Base-by-base conservation (phyloP, 2,888 invertebrate species). In the Agrilus cyanescens region DNA sequence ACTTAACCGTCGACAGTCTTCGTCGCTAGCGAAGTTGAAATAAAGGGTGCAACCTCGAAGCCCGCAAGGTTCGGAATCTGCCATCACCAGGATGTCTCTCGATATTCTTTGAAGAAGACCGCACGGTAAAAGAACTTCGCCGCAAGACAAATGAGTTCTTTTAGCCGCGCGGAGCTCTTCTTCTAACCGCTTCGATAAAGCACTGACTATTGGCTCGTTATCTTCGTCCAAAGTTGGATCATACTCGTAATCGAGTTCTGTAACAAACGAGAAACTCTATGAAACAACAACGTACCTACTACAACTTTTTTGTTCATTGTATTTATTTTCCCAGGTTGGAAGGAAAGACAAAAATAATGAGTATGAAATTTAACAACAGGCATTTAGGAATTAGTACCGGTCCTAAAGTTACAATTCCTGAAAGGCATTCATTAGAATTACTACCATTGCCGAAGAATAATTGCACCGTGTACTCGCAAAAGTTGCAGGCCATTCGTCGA, bases 11-110 rank as follows among this genome's bases (percentile, higher is more conserved):
- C 82, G 73, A 63, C 73, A 72, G 50, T 72, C 67, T 45, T 71
- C 72, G 56, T 76, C 76, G 40, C 80, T 80, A 62, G 86, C 85
- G 57, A 88, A 84, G 66, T 84, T 82, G 44, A 91, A 78, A 65
- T 82, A 85, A 50, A 91, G 72, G 12, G 83, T 82, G 59, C 89
- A 88, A 29, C 90, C 91, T 53, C 87, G 71, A 37, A 90, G 76
- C 38, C 91, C 93, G 68, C 88, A 91, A 15, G 91, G 91, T 67
- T 93, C 91, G 39, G 82, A 80, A 62, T 89, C 88, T 2, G 91
- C 87, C 72, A 87, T 80, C 43, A 78, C 75, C 40, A 90, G 73
- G 48, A 89, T 81, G 62, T 88, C 84, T 50, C 80, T 72, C 31
- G 90, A 80, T 50, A 91, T 84, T 53, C 83, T 72, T 51, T 81